A percentile compares a stretch with the other conserved stretches of the same genome.
Evolutionary conservation across 2,888 invertebrate genomes (phyloP).

Genomic region (Podotricha telesiphe): DNA sequence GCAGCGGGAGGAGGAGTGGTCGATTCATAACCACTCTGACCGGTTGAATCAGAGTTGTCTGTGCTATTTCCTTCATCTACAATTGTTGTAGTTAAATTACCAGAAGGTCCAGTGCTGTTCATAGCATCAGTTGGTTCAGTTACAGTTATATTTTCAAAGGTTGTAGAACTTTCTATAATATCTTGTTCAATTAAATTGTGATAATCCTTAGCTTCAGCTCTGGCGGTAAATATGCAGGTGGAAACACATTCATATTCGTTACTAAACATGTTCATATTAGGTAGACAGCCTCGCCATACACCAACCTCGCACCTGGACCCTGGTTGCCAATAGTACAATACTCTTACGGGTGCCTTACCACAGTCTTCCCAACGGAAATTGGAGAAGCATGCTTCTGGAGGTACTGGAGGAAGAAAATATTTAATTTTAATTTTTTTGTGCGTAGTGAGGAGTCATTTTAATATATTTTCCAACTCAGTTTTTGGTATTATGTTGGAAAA

Average conservation of each 20-base stretch:
- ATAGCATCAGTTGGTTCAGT: constrained; percentile 1
- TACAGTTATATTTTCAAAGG: constrained; percentile 21
- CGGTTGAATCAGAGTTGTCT: not conserved
- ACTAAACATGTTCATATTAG: constrained; percentile 72
- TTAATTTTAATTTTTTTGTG: too few relatives aligned
- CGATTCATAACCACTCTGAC: not conserved
- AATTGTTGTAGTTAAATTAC: constrained; percentile 13
- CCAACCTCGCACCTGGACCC: constrained; percentile 76
- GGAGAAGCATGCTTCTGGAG: constrained; percentile 63
- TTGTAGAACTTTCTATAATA: not conserved
- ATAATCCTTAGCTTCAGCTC: constrained; percentile 53
- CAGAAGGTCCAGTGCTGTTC: constrained; percentile 17
- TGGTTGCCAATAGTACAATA: constrained; percentile 71
- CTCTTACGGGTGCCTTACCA: constrained; percentile 59
- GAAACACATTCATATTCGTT: constrained; percentile 71
- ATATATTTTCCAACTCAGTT: too few relatives aligned
- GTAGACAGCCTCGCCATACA: constrained; percentile 71
- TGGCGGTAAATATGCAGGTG: constrained; percentile 63
- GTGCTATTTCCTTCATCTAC: constrained; percentile 25
- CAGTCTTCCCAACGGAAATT: constrained; percentile 71
- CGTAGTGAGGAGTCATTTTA: too few relatives aligned
- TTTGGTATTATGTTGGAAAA: too few relatives aligned
- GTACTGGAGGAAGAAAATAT: constrained; percentile 53
- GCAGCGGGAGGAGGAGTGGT: constrained; percentile 2
- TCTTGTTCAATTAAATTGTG: constrained; percentile 46